Percentiles rank a stretch among this genome's conserved stretches.
Conservation (phyloP, 2,888 invertebrate genomes). For the Polyploca ridens region DNA sequence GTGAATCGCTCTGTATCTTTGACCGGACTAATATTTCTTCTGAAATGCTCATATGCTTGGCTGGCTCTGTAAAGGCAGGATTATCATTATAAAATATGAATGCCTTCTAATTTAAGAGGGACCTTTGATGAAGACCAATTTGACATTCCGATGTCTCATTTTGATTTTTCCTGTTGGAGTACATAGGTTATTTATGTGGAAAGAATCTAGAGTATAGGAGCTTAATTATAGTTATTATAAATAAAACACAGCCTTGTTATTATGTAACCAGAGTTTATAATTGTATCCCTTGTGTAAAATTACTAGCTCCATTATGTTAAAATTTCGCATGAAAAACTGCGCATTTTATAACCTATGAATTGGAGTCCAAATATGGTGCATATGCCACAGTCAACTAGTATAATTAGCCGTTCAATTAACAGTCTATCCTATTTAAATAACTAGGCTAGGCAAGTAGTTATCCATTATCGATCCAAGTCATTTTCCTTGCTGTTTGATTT, state of each 20-base stretch:
- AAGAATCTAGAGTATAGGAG: not conserved
- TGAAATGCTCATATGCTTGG: constrained; percentile 60
- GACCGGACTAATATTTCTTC: constrained; percentile 46
- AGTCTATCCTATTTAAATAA: too few relatives aligned
- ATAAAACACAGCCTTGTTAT: not conserved
- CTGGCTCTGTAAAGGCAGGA: constrained; percentile 44
- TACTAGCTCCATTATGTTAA: too few relatives aligned
- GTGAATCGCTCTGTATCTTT: constrained; percentile 44
- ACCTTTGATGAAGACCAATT: constrained; percentile 33
- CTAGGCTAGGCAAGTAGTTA: too few relatives aligned
- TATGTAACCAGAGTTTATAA: not conserved
- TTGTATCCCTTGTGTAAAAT: not conserved
- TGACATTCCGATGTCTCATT: constrained; percentile 2
- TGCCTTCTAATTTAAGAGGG: constrained; percentile 44
- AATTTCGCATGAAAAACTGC: too few relatives aligned
- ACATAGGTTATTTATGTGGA: not conserved
- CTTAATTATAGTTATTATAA: not conserved
- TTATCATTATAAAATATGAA: constrained; percentile 52
- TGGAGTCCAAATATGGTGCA: too few relatives aligned
- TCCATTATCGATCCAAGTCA: too few relatives aligned
- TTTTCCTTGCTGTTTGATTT: too few relatives aligned
- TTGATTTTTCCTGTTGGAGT: not conserved
- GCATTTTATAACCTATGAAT: too few relatives aligned
- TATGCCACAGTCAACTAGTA: too few relatives aligned
- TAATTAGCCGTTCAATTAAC: too few relatives aligned